Evolutionary conservation across 2,113 vertebrate genomes (phyloP).

Genomic region (Lepus europaeus): DNA sequence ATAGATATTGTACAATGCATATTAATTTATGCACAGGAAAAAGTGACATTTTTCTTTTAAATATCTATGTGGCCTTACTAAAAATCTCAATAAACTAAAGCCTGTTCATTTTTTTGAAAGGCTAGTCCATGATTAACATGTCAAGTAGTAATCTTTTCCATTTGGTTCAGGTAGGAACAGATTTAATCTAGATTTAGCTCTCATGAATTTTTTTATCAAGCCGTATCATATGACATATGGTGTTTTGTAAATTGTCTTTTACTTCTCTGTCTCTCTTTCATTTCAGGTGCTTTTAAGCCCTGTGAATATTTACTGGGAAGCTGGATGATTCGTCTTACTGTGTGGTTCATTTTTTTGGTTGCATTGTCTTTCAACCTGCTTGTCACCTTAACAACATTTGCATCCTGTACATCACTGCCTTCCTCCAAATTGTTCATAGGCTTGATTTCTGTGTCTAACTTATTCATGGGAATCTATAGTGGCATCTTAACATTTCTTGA

Average conservation of each 20-base stretch:
- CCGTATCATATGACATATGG: constrained; percentile 28
- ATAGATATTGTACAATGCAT: neutral
- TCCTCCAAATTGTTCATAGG: constrained; percentile 94
- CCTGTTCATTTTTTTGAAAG: constrained; percentile 13
- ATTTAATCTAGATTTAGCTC: constrained; percentile 67
- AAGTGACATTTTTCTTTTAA: neutral
- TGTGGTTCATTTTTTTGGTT: constrained; percentile 99
- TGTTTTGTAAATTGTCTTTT: constrained; percentile 60
- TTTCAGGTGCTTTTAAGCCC: constrained; percentile 97
- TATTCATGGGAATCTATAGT: constrained; percentile 95
- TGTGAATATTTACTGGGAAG: constrained; percentile 97
- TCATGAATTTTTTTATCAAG: neutral
- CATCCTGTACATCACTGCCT: constrained; percentile 87
- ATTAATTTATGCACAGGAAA: neutral
- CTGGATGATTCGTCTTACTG: constrained; percentile 99
- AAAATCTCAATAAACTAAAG: neutral
- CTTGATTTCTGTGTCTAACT: constrained; percentile 95
- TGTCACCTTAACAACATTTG: constrained; percentile 94
- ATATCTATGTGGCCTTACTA: neutral
- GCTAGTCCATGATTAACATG: neutral
- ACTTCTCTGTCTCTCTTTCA: constrained; percentile 49
- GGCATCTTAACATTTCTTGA: constrained; percentile 94
- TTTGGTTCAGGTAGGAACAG: neutral
- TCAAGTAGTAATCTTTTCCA: neutral
- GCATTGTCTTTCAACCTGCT: constrained; percentile 95